Evolutionary conservation across 2,888 invertebrate genomes (phyloP), one percentile per base, ranked within the genome.

Genomic region (Pemphredon lugubris): DNA sequence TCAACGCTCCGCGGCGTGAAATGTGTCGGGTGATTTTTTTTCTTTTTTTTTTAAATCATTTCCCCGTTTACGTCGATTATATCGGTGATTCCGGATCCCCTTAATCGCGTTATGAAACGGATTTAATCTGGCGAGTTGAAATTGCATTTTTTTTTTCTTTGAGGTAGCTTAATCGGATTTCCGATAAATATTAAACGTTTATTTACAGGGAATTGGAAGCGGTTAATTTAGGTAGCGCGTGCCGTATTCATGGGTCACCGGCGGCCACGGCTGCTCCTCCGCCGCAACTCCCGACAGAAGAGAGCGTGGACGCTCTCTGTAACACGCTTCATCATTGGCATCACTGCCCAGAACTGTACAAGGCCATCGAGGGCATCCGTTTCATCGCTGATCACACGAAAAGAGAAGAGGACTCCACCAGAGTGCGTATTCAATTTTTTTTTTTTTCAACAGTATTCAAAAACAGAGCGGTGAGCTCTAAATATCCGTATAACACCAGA

Each of bases 331-430:
- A 94, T 81, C 93, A 95, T 84, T 96, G 96, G 96, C 96, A 96
- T 90, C 94, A 94, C 89, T 97, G 97, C 90, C 96, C 97, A 40
- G 97, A 97, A 91, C 93, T 97, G 80, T 95, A 96, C 91, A 96
- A 96, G 90, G 97, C 97, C 84, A 96, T 97, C 90, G 96, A 97
- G 89, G 97, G 97, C 77, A 96, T 97, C 80, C 93, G 95, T 86
- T 97, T 96, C 90, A 97, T 97, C 86, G 97, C 97, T 51, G 97
- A 97, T 90, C 97, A 97, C 90, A 97, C 96, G 63, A 94, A 96
- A 86, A 94, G 96, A 87, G 97, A 97, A 90, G 96, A 97, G 90
- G 97, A 97, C 89, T 96, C 96, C 66, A 96, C 96, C 58, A 93
- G 96, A 92, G 97, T 97, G 89, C 23, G 66, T 23, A 3, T 30